phyloP scores from a whole-genome alignment of 2,113 vertebrate genomes.

The Dasypus novemcinctus region DNA sequence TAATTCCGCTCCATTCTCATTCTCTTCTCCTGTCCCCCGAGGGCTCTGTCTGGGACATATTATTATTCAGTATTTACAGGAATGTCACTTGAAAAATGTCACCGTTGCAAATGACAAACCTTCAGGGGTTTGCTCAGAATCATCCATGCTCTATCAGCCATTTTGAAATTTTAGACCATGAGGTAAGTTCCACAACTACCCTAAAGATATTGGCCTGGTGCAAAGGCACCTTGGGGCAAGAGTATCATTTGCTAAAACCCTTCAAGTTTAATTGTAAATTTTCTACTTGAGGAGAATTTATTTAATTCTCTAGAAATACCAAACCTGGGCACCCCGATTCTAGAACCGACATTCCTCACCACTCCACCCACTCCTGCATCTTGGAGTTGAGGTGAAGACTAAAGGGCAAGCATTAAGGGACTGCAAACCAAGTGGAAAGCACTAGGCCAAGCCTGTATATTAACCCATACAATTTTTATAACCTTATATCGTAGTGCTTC shows the following conservation, averaged over 20 bases:
- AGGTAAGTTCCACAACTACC: constrained; percentile 27
- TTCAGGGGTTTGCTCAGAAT: constrained; percentile 23
- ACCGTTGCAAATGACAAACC: constrained; percentile 65
- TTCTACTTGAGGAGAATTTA: background rate
- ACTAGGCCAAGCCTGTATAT: background rate
- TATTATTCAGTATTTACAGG: constrained; percentile 78
- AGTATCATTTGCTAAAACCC: constrained; percentile 19
- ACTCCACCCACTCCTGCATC: background rate
- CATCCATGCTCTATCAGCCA: background rate
- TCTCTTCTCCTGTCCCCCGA: constrained; percentile 63
- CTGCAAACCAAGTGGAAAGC: background rate
- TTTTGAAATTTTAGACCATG: constrained; percentile 50
- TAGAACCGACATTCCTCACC: background rate
- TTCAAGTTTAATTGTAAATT: constrained; percentile 44
- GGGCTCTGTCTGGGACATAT: constrained; percentile 67
- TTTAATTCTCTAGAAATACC: background rate
- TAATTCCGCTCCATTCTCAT: constrained; percentile 69
- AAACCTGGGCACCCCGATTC: background rate
- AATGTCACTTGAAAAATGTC: constrained; percentile 74
- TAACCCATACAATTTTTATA: background rate
- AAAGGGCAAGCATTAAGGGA: background rate
- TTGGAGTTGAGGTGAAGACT: background rate
- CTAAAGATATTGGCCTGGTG: constrained; percentile 13
- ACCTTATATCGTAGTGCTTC: background rate
- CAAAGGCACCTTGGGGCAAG: background rate